Evolutionary conservation across 2,797 vertebrate species (phyloP), one percentile per base, ranked within the genome.

Genomic region (Miichthys miiuy): DNA sequence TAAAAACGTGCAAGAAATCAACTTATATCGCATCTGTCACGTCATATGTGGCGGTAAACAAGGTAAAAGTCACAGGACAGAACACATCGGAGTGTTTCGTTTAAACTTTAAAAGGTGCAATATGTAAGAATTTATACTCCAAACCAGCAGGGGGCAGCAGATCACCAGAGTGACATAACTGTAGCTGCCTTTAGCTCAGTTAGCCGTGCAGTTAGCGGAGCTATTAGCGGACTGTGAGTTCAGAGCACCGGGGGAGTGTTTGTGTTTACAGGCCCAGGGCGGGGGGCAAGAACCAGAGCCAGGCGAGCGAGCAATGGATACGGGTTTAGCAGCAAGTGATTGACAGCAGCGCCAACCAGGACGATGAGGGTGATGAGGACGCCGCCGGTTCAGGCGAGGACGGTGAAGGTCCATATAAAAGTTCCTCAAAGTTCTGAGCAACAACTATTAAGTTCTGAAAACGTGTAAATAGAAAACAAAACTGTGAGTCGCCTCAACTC

Each of bases 1-100:
- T 56, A 41, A 46, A 46, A 46, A 69, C 20, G 23, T 14, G 61
- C 21, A 30, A 47, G 55, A 56, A 70, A 60, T 55, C 44, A 61
- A 21, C n/a, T 34, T 6, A 50, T 17, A 44, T 25, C 60, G 7
- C 27, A 70, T 72, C 10, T 1, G 6, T 18, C 10, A 67, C 6
- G 42, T 54, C 34, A 23, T 42, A 61, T 13, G 60, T 57, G 2
- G 51, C 4, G 6, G 18, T n/a, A n/a, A 52, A 84, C 27, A 7
- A 34, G 34, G 34, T 34, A 34, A 34, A 34, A 34, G 34, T 34
- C 34, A 34, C 20, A 41, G 44, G 5, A 47, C 20, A 38, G 14
- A 23, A 38, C 20, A 48, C 23, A 51, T 47, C 7, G 1, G 2
- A 48, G 20, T 16, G 13, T 27, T 50, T 27, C 27, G 1, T 30